Percentiles rank a stretch among this genome's conserved stretches.
phyloP scores from a whole-genome alignment of 2,113 vertebrate genomes.

The Python bivittatus region DNA sequence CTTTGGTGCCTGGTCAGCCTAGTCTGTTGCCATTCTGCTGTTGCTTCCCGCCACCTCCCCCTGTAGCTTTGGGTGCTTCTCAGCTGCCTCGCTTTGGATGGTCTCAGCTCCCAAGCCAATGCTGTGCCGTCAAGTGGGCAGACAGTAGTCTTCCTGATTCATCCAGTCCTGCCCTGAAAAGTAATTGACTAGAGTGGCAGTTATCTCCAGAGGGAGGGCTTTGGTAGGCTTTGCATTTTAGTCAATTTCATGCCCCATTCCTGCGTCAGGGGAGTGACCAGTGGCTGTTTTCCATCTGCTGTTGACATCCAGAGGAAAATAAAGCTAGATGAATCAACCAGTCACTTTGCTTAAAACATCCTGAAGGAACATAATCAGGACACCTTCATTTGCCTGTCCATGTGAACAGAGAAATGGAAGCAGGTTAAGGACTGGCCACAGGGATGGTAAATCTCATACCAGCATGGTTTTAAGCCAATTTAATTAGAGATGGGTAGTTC shows the following conservation, averaged over 20 bases:
- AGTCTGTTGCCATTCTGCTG: not conserved
- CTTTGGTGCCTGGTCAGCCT: not conserved
- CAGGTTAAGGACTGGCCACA: not conserved
- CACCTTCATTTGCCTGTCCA: not conserved
- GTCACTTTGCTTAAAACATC: not conserved
- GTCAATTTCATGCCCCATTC: not conserved
- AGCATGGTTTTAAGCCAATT: not conserved
- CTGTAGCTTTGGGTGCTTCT: not conserved
- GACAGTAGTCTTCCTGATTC: not conserved
- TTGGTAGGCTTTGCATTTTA: not conserved
- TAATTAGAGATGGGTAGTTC: not conserved
- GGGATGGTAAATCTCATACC: not conserved
- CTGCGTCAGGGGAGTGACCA: not conserved
- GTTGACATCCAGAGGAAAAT: not conserved
- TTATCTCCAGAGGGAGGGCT: not conserved
- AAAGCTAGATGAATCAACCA: not conserved
- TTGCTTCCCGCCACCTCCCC: not conserved
- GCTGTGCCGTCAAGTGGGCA: not conserved
- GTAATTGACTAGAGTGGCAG: not conserved
- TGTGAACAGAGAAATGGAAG: not conserved
- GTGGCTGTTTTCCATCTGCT: not conserved
- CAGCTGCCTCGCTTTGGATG: not conserved
- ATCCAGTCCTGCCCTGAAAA: not conserved
- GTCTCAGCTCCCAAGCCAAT: not conserved
- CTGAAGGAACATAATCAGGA: not conserved